Percentiles rank a stretch among this genome's conserved stretches.
Evolutionary conservation across 2,888 invertebrate genomes (phyloP).

Genomic region (Leptura quadrifasciata): DNA sequence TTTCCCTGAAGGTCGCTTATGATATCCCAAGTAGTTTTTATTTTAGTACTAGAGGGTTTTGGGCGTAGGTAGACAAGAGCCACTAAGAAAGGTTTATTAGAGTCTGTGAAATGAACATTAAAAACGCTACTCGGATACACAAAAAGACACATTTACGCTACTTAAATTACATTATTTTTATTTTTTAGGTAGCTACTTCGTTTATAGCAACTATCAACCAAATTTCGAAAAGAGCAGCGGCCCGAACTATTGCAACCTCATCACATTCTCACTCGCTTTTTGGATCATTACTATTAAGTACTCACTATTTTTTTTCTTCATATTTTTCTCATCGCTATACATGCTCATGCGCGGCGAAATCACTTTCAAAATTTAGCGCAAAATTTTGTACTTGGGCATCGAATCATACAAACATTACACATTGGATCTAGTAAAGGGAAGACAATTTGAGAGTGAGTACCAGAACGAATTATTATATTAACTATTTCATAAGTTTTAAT

Average conservation of each 20-base stretch:
- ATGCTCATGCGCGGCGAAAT: constrained; percentile 3
- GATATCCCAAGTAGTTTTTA: no score
- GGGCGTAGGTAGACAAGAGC: background rate
- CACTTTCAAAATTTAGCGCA: background rate
- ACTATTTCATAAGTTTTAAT: background rate
- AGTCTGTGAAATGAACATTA: background rate
- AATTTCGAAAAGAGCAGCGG: background rate
- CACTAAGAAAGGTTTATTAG: background rate
- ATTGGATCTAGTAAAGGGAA: background rate
- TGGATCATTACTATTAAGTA: constrained; percentile 5
- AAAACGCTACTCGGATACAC: background rate
- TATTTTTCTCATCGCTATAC: background rate
- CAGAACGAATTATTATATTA: background rate
- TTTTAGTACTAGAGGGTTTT: no score
- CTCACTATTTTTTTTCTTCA: background rate
- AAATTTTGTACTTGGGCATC: background rate
- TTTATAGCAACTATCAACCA: background rate
- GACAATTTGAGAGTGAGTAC: background rate
- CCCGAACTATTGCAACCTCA: background rate
- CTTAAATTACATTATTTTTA: constrained; percentile 2
- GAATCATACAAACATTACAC: background rate
- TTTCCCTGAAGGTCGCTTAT: no score
- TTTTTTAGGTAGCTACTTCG: constrained; percentile 17
- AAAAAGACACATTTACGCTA: background rate
- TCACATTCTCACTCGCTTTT: background rate